Conservation (phyloP, 2,888 invertebrate species). For the Amiota minor region DNA sequence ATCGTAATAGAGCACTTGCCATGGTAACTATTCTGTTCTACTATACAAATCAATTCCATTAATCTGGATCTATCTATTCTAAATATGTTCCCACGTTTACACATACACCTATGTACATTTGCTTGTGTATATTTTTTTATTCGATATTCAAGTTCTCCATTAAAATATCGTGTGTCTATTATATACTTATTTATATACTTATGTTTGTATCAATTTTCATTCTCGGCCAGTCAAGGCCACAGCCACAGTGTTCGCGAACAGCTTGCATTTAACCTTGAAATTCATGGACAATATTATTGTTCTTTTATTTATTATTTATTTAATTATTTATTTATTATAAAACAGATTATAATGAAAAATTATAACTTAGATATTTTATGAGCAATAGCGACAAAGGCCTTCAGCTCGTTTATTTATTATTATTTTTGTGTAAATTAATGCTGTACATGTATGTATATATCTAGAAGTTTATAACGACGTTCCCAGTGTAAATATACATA, state of each 20-base stretch:
- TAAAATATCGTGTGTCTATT: not conserved
- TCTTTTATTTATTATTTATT: conserved; percentile 24
- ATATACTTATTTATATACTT: not conserved
- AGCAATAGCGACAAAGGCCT: too few species aligned
- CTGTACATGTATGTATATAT: not conserved
- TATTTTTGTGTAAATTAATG: conserved; percentile 35
- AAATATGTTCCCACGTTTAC: conserved; percentile 23
- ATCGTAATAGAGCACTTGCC: conserved; percentile 60
- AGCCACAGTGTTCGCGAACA: conserved; percentile 37
- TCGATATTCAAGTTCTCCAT: not conserved
- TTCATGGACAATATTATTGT: conserved; percentile 49
- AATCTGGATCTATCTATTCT: conserved; percentile 32
- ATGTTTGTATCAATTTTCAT: conserved; percentile 34
- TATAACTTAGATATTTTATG: too few species aligned
- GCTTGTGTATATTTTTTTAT: conserved; percentile 28
- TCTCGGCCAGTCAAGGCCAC: conserved; percentile 57
- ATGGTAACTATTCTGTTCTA: conserved; percentile 62
- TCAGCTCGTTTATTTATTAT: too few species aligned
- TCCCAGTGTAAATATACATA: conserved; percentile 1
- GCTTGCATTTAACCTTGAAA: conserved; percentile 60
- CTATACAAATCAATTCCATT: conserved; percentile 5
- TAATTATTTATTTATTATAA: conserved; percentile 29
- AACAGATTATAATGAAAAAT: too few species aligned
- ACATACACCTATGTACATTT: not conserved
- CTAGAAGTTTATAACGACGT: not conserved